These are phyloP conservation scores for Hycleus phaleratus DNA, from an alignment of 1,140 invertebrate species.

Conservation along the genomic window DNA sequence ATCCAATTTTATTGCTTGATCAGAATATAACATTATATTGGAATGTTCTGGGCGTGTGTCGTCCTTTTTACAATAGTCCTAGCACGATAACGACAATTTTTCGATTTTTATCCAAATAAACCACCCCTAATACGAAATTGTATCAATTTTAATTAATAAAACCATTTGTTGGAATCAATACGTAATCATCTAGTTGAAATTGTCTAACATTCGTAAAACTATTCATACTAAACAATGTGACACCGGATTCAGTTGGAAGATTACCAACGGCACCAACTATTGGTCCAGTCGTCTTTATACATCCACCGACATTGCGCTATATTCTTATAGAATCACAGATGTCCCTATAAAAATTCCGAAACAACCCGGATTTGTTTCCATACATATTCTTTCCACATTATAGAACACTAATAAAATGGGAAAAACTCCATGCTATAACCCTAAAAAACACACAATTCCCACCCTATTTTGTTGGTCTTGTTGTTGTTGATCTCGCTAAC, in stretches of 20 bases:
- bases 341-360: constrained; percentile 29
- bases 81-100: constrained; percentile 4
- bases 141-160: no score
- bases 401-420: constrained; percentile 18
- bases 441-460: not conserved
- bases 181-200: no score
- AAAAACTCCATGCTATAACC: not conserved
- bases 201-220: no score
- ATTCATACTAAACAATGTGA: constrained; percentile 13
- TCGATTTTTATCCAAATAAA: no score
- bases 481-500: no score
- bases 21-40: constrained; percentile 38
- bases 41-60: constrained; percentile 32
- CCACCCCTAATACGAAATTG: no score
- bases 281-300: constrained; percentile 29
- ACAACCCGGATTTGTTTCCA: constrained; percentile 26
- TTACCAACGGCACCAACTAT: constrained; percentile 27
- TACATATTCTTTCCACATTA: constrained; percentile 24
- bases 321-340: constrained; percentile 31
- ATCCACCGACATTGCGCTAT: constrained; percentile 19
- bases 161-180: no score
- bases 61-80: constrained; percentile 13
- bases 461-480: no score
- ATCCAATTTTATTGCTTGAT: constrained; percentile 40
- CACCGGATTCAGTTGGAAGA: constrained; percentile 17